These are phyloP conservation scores for Panurus biarmicus DNA, from an alignment of 2,113 vertebrate genomes.

Conservation along the genomic window DNA sequence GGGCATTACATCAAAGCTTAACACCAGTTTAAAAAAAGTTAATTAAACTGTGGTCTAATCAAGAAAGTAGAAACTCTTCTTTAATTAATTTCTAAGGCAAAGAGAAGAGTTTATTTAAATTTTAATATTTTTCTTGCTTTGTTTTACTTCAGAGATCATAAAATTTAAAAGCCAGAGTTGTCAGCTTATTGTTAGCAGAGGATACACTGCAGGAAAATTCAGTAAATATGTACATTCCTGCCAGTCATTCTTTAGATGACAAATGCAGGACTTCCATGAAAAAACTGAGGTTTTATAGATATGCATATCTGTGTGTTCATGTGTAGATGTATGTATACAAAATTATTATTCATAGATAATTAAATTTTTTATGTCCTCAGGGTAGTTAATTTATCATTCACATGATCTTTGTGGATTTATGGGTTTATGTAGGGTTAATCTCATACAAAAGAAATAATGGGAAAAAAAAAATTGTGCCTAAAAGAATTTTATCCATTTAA, in stretches of 20 bases:
- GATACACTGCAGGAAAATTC: background rate
- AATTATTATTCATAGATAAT: background rate
- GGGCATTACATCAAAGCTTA: background rate
- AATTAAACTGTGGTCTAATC: background rate
- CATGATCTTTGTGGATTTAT: background rate
- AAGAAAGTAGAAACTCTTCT: background rate
- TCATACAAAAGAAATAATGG: background rate
- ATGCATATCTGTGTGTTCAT: fast-evolving
- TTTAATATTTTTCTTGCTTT: background rate
- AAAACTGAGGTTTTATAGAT: background rate
- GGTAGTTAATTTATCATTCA: background rate
- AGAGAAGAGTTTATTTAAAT: background rate
- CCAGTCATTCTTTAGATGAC: background rate
- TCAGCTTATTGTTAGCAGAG: background rate
- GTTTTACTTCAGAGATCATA: background rate
- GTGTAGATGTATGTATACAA: background rate
- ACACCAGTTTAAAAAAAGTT: background rate
- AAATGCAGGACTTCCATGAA: background rate
- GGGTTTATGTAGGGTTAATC: background rate
- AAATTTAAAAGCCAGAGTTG: background rate
- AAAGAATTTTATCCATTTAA: background rate
- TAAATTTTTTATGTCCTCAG: background rate
- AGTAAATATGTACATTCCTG: background rate
- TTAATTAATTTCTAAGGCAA: background rate
- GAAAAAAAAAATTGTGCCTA: background rate